Conservation (phyloP, 2,797 vertebrate species). For the Glossophaga mutica region DNA sequence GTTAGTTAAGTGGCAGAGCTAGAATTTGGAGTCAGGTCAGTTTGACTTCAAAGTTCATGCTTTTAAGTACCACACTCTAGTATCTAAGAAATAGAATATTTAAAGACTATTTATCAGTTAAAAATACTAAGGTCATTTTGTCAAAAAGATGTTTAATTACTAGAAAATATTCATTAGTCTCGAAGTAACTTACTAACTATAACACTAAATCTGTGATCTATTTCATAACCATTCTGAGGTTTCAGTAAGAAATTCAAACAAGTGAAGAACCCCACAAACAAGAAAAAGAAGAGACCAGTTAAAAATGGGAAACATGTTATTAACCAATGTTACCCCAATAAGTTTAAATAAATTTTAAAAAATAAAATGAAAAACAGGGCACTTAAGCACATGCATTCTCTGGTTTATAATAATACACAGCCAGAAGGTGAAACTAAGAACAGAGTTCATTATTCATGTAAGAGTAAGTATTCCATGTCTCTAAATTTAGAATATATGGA, state of each 20-base stretch:
- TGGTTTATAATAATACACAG: background rate
- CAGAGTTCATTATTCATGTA: background rate
- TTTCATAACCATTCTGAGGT: constrained; percentile 14
- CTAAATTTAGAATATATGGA: background rate
- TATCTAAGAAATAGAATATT: background rate
- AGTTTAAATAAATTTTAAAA: background rate
- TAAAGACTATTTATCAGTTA: constrained; percentile 4
- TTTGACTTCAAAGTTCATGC: background rate
- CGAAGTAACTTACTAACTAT: constrained; percentile 31
- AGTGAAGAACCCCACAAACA: background rate
- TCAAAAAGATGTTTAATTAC: constrained; percentile 16
- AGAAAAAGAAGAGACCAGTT: background rate
- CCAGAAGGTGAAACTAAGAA: background rate
- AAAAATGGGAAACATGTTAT: background rate
- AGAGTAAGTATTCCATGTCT: background rate
- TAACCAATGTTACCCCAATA: background rate
- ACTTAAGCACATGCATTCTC: background rate
- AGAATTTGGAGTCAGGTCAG: background rate
- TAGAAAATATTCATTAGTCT: constrained; percentile 26
- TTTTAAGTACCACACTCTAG: background rate
- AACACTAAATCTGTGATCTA: background rate
- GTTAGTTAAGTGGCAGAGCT: background rate
- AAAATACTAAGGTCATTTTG: constrained; percentile 14
- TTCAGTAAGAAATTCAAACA: constrained; percentile 44
- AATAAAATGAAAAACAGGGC: background rate